Evolutionary conservation across 2,797 vertebrate species (phyloP).

Genomic region (Lutra lutra): DNA sequence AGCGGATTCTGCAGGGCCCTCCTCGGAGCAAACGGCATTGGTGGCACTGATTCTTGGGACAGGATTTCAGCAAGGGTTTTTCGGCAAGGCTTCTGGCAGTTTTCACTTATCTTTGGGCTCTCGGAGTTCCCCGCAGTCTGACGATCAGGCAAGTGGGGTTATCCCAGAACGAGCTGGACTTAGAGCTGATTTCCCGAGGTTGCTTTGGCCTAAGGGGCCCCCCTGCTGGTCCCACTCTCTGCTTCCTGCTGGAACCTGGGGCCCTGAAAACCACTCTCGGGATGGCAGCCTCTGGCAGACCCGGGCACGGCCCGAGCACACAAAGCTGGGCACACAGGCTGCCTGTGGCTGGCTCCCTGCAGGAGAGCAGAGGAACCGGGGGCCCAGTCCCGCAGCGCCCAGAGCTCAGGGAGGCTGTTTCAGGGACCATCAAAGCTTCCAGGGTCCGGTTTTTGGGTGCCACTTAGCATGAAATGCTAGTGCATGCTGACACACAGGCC

Average conservation of each 20-base stretch:
- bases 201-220: neutral
- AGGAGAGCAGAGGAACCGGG: fast-evolving
- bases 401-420: fast-evolving
- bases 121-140: fast-evolving
- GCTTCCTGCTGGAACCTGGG: neutral
- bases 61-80: too few relatives aligned
- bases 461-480: neutral
- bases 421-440: fast-evolving
- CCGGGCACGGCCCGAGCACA: fast-evolving
- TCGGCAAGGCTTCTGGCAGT: neutral
- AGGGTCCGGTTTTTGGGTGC: neutral
- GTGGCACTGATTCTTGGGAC: neutral
- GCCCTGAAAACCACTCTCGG: neutral
- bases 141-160: neutral
- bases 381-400: fast-evolving
- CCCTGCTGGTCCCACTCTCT: neutral
- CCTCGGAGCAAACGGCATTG: fast-evolving
- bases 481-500: fast-evolving
- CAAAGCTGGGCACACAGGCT: fast-evolving
- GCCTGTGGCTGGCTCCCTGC: fast-evolving
- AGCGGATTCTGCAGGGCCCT: too few relatives aligned
- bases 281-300: fast-evolving
- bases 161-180: too few relatives aligned
- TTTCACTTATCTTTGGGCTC: neutral
- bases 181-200: neutral